Conservation (phyloP, 2,113 vertebrate genomes). For the Odobenus rosmarus region DNA sequence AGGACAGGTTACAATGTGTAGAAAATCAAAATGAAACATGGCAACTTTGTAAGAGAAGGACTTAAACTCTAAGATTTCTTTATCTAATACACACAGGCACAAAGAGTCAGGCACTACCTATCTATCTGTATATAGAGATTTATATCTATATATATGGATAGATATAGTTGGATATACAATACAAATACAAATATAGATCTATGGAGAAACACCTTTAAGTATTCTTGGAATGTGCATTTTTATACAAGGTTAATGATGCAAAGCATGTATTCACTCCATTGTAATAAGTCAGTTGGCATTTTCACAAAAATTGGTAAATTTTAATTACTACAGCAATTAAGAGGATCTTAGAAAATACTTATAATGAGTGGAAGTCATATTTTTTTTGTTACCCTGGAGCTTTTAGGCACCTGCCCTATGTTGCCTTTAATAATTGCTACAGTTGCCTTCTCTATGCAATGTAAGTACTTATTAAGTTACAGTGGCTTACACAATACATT, state of each 20-base stretch:
- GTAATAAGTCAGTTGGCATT: slow-evolving; percentile 66
- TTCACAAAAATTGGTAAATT: slow-evolving; percentile 76
- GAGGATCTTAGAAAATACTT: slow-evolving; percentile 75
- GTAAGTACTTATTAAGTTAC: slow-evolving; percentile 65
- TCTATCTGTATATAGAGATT: not conserved
- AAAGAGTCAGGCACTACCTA: not conserved
- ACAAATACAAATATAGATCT: not conserved
- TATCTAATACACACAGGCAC: not conserved
- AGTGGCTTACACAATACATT: slow-evolving; percentile 47
- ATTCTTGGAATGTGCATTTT: not conserved
- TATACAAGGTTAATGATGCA: not conserved
- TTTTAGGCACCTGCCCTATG: slow-evolving; percentile 84
- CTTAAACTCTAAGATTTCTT: not conserved
- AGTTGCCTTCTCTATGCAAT: slow-evolving; percentile 65
- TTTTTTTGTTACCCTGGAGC: slow-evolving; percentile 78
- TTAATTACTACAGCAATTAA: slow-evolving; percentile 83
- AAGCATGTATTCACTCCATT: not conserved
- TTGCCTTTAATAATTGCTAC: slow-evolving; percentile 80
- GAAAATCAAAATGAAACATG: slow-evolving; percentile 40
- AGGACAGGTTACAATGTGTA: not conserved
- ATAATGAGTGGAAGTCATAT: slow-evolving; percentile 81
- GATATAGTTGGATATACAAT: not conserved
- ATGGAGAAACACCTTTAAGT: accelerated
- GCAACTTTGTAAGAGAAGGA: not conserved
- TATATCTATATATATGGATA: not conserved